These are phyloP conservation scores for Zaprionus obscuricornis DNA, from an alignment of 2,888 invertebrate species.

Conservation along the genomic window DNA sequence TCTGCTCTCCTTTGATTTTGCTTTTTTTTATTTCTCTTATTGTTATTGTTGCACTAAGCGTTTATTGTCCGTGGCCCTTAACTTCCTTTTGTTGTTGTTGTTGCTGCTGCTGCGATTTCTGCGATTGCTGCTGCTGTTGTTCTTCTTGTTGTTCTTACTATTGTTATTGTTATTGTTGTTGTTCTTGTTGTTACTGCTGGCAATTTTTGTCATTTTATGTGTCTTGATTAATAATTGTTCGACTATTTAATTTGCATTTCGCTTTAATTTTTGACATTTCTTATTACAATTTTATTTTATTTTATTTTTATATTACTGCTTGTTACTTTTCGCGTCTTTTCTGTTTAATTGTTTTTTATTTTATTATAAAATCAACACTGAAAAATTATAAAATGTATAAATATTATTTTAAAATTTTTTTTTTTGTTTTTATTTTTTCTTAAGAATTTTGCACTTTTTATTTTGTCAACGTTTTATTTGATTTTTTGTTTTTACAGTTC, in stretches of 20 bases:
- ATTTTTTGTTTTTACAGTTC: constrained; percentile 18
- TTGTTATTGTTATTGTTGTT: constrained; percentile 19
- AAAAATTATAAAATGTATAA: constrained; percentile 7
- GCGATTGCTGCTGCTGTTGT: constrained; percentile 23
- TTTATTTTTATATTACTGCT: too few species aligned
- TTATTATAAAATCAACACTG: constrained; percentile 26
- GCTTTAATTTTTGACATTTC: constrained; percentile 54
- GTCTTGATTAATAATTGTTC: constrained; percentile 22
- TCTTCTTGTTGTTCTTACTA: constrained; percentile 26
- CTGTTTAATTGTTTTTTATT: constrained; percentile 19
- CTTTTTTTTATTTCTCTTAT: constrained; percentile 13
- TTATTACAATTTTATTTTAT: constrained; percentile 11
- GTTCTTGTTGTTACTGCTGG: constrained; percentile 35
- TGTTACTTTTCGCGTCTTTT: too few species aligned
- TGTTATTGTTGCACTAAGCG: constrained; percentile 28
- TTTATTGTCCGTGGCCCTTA: constrained; percentile 51
- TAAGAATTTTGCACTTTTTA: background rate
- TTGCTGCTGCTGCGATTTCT: constrained; percentile 7
- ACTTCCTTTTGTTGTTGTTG: constrained; percentile 23
- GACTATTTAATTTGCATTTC: constrained; percentile 33
- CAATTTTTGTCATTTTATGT: constrained; percentile 57
- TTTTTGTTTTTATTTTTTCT: background rate
- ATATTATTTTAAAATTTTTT: background rate
- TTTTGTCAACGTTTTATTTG: constrained; percentile 25
- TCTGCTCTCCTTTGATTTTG: constrained; percentile 29